Evolutionary conservation across 2,797 vertebrate genomes (phyloP).

Genomic region (Acridotheres tristis): DNA sequence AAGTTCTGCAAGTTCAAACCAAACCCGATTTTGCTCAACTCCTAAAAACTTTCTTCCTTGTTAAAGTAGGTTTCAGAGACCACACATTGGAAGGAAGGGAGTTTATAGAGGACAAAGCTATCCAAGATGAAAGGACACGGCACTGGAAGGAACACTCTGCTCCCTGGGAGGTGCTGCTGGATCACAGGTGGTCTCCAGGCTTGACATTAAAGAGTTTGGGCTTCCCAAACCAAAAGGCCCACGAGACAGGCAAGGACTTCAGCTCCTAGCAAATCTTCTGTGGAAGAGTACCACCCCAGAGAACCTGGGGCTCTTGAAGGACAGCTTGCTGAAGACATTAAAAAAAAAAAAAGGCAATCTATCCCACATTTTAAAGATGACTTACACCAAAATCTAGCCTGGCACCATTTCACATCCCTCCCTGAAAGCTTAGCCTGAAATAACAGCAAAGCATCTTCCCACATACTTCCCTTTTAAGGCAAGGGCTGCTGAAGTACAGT

Average conservation of each 20-base stretch:
- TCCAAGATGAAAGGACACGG: background rate
- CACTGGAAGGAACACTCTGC: background rate
- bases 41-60: background rate
- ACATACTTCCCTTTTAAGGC: slow-evolving; percentile 11
- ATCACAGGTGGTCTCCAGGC: background rate
- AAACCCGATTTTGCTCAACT: background rate
- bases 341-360: background rate
- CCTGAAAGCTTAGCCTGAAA: slow-evolving; percentile 27
- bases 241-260: accelerated
- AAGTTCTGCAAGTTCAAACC: background rate
- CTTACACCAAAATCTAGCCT: background rate
- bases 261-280: background rate
- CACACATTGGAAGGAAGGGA: background rate
- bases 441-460: slow-evolving; percentile 18
- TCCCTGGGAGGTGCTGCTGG: background rate
- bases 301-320: background rate
- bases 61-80: background rate
- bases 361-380: background rate
- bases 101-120: background rate
- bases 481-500: background rate
- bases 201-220: background rate
- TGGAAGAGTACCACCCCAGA: background rate
- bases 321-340: background rate
- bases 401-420: background rate
- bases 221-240: background rate